A percentile compares a stretch with the other conserved stretches of the same genome.
phyloP scores from a whole-genome alignment of 1,140 invertebrate genomes.

The Anastrepha obliqua region DNA sequence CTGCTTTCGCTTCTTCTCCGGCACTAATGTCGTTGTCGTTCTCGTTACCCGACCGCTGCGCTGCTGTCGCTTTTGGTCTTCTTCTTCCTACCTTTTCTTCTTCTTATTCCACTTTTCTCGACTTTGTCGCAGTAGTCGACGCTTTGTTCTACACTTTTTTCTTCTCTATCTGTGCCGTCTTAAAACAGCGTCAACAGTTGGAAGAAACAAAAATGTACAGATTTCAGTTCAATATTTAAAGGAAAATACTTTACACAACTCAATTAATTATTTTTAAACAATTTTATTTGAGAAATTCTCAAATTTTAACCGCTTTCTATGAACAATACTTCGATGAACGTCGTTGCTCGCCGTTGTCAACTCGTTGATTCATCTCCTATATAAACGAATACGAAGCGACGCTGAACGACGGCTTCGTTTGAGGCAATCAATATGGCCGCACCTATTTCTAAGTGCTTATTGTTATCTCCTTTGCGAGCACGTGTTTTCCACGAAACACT shows the following conservation, averaged over 20 bases:
- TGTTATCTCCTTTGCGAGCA: constrained; percentile 34
- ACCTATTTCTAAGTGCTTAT: constrained; percentile 50
- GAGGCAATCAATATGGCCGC: constrained; percentile 60
- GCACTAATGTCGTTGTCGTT: constrained; percentile 48
- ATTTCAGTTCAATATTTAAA: not conserved
- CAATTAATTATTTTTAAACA: not conserved
- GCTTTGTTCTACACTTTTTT: constrained; percentile 9
- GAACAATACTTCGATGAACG: constrained; percentile 43
- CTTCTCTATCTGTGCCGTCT: not conserved
- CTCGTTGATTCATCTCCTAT: constrained; percentile 54
- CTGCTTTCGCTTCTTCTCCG: constrained; percentile 31
- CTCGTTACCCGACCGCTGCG: constrained; percentile 30
- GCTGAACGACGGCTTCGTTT: constrained; percentile 48
- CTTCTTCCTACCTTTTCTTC: not conserved
- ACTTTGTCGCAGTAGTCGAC: not conserved
- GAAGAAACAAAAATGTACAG: not conserved
- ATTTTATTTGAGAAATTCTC: constrained; percentile 48
- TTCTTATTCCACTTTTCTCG: not conserved
- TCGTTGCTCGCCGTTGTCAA: constrained; percentile 55
- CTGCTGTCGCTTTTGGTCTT: constrained; percentile 34
- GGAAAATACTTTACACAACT: constrained; percentile 2
- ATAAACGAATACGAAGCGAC: constrained; percentile 52
- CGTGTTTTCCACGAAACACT: not conserved
- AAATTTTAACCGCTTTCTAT: constrained; percentile 44
- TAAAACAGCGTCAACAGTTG: not conserved